Evolutionary conservation across 2,797 vertebrate genomes (phyloP).

Genomic region (Characodon lateralis): DNA sequence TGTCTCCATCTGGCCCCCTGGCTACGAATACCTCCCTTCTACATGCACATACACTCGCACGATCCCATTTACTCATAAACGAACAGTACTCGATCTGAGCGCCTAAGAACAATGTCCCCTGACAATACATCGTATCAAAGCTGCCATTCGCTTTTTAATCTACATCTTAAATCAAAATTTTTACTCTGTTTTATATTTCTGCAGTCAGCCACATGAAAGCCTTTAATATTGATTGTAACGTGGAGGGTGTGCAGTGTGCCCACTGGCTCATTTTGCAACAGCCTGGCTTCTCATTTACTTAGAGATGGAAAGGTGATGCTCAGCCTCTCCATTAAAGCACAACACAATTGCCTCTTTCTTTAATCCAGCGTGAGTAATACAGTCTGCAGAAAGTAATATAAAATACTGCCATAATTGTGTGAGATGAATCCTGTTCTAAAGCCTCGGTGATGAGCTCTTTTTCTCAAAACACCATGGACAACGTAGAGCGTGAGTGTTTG

Average conservation of each 20-base stretch:
- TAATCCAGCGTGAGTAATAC: constrained; percentile 45
- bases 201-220: constrained; percentile 42
- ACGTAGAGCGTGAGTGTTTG: not conserved
- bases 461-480: constrained; percentile 32
- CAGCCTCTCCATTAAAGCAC: constrained; percentile 41
- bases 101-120: constrained; percentile 13
- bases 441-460: constrained; percentile 12
- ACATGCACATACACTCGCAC: constrained; percentile 17
- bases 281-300: constrained; percentile 46
- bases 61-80: constrained; percentile 9
- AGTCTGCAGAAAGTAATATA: constrained; percentile 29
- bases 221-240: constrained; percentile 33
- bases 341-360: constrained; percentile 39
- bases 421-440: constrained; percentile 32
- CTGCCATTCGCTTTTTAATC: constrained; percentile 45
- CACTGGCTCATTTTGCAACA: constrained; percentile 30
- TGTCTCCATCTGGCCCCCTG: constrained; percentile 77
- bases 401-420: constrained; percentile 48
- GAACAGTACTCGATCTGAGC: not conserved
- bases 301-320: constrained; percentile 50
- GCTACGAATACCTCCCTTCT: constrained; percentile 55
- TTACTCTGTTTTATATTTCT: constrained; percentile 29
- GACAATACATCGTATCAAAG: constrained; percentile 40
- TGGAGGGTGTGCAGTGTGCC: constrained; percentile 22
- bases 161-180: constrained; percentile 37